phyloP scores from a whole-genome alignment of 2,113 vertebrate genomes.

The Peromyscus polionotus region DNA sequence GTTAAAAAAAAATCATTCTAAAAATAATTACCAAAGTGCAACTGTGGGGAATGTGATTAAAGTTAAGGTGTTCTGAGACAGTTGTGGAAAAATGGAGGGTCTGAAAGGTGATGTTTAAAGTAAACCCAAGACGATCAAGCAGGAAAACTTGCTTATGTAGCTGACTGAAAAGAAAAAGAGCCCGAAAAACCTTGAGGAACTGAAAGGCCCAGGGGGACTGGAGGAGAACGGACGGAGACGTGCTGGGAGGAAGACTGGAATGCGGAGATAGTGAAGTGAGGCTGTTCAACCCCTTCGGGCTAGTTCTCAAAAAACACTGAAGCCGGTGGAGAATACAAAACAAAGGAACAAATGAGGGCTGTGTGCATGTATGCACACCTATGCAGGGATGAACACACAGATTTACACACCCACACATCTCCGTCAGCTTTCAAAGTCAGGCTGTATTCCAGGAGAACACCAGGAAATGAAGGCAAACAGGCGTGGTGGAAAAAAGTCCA shows the following conservation, averaged over 20 bases:
- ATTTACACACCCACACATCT: background rate
- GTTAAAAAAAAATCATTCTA: background rate
- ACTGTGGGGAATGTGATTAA: background rate
- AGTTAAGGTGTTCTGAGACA: background rate
- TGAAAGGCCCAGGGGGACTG: background rate
- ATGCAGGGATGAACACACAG: background rate
- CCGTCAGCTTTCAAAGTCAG: background rate
- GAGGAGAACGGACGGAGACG: background rate
- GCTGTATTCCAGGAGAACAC: background rate
- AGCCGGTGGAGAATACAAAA: background rate
- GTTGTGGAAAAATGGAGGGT: background rate
- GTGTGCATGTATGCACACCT: background rate
- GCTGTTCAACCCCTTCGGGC: background rate
- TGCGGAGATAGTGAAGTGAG: background rate
- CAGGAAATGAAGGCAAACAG: background rate
- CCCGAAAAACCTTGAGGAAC: background rate
- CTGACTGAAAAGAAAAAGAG: background rate
- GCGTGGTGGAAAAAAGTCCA: background rate
- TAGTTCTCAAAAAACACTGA: background rate
- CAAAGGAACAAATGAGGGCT: background rate
- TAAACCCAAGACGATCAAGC: background rate
- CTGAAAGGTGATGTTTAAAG: slow-evolving; percentile 13
- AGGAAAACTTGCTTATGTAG: background rate
- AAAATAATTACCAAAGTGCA: background rate
- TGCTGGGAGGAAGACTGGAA: rapidly evolving